These are phyloP conservation scores for Rhagologus leucostigma DNA, from an alignment of 2,113 vertebrate genomes.

Conservation along the genomic window DNA sequence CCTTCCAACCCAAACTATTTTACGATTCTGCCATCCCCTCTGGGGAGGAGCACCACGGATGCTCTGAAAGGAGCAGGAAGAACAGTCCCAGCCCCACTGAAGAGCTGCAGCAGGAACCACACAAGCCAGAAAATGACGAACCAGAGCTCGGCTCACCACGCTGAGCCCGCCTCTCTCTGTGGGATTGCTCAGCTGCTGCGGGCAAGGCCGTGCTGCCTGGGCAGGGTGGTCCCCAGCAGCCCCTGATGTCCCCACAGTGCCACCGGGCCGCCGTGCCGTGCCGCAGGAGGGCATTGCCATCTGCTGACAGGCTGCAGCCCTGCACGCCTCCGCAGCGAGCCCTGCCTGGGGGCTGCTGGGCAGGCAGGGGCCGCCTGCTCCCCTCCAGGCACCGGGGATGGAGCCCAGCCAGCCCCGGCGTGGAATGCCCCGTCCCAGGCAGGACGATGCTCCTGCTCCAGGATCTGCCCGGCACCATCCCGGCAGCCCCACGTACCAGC, in stretches of 20 bases:
- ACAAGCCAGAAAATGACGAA: accelerated
- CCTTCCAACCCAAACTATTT: neutral
- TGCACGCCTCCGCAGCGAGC: neutral
- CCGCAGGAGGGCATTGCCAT: slow-evolving; percentile 44
- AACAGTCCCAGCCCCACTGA: accelerated
- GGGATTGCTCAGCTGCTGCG: neutral
- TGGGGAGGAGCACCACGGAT: neutral
- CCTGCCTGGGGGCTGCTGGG: neutral
- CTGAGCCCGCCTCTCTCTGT: accelerated
- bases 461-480: neutral
- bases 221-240: neutral
- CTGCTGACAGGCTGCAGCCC: slow-evolving; percentile 43
- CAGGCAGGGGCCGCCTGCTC: neutral
- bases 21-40: accelerated
- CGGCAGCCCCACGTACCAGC: neutral
- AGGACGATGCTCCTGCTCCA: neutral
- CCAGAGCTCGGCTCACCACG: accelerated
- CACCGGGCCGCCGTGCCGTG: neutral
- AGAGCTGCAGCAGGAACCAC: neutral
- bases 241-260: neutral
- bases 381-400: neutral
- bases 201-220: neutral
- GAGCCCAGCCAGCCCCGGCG: neutral
- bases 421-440: neutral
- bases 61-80: neutral